Conservation (phyloP, 23 tunicate species). For the Styela clava region DNA sequence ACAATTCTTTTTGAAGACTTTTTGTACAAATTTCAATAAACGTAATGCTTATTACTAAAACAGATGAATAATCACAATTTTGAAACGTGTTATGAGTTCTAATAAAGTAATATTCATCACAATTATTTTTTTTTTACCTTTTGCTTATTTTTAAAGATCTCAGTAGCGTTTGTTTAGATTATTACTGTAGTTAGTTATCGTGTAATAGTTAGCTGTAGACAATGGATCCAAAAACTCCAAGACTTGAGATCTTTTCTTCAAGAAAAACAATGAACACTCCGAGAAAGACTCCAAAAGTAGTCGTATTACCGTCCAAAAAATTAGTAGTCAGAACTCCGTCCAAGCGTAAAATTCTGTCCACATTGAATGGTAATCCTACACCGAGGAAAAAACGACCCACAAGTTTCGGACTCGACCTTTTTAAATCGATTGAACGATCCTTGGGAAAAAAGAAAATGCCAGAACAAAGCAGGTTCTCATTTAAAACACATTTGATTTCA, state of each 20-base stretch:
- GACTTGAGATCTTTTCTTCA: not conserved
- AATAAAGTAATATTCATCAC: too few relatives aligned
- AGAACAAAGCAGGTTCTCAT: conserved; percentile 11
- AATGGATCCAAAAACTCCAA: not conserved
- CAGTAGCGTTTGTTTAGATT: too few relatives aligned
- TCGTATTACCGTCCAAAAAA: conserved; percentile 25
- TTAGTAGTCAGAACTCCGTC: conserved; percentile 63
- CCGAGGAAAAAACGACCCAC: conserved; percentile 54
- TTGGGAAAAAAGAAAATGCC: conserved; percentile 35
- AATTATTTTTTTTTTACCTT: too few relatives aligned
- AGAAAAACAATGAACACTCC: conserved; percentile 10
- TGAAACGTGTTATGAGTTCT: too few relatives aligned
- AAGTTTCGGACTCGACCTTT: conserved; percentile 31
- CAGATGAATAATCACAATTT: too few relatives aligned
- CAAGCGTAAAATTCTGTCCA: conserved; percentile 47
- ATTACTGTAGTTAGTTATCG: not conserved
- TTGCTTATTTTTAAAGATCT: too few relatives aligned
- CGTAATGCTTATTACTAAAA: too few relatives aligned
- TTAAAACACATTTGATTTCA: not conserved
- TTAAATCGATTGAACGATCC: conserved; percentile 24
- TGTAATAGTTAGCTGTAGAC: not conserved
- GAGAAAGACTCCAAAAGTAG: conserved; percentile 8
- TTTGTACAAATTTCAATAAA: too few relatives aligned
- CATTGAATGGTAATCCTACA: conserved; percentile 31
- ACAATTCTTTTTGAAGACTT: too few relatives aligned